A percentile compares a stretch with the other conserved stretches of the same genome.
These are phyloP conservation scores for Craseonycteris thonglongyai DNA, from an alignment of 2,113 vertebrate genomes.

Conservation along the genomic window DNA sequence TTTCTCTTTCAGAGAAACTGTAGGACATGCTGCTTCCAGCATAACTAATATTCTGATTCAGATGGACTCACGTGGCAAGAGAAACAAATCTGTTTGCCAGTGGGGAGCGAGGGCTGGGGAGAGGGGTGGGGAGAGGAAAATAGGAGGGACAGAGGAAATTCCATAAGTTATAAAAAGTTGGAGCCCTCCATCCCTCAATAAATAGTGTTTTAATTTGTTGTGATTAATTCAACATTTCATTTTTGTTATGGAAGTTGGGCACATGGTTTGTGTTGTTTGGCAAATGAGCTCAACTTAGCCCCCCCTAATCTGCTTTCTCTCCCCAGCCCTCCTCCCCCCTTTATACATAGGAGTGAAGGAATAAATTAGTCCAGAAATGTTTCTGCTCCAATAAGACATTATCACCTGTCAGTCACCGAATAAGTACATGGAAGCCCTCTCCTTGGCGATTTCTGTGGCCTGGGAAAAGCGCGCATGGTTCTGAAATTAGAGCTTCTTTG, in stretches of 20 bases:
- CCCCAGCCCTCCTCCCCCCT: neutral
- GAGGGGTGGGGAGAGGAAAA: neutral
- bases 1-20: neutral
- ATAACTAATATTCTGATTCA: neutral
- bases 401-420: constrained; percentile 5
- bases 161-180: neutral
- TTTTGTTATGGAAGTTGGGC: neutral
- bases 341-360: neutral
- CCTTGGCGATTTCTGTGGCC: neutral
- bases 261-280: neutral
- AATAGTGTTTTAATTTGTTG: neutral
- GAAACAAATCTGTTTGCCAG: neutral
- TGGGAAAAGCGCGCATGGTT: neutral
- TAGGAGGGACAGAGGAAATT: neutral
- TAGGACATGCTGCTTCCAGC: neutral
- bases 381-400: constrained; percentile 39
- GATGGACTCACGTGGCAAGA: neutral
- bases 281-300: neutral
- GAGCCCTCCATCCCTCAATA: neutral
- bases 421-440: neutral
- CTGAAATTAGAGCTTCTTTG: neutral
- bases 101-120: neutral
- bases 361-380: constrained; percentile 19
- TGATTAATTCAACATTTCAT: neutral
- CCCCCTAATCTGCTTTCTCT: neutral